Conservation (phyloP, 2,888 invertebrate genomes). For the Stenotaenia linearis region DNA sequence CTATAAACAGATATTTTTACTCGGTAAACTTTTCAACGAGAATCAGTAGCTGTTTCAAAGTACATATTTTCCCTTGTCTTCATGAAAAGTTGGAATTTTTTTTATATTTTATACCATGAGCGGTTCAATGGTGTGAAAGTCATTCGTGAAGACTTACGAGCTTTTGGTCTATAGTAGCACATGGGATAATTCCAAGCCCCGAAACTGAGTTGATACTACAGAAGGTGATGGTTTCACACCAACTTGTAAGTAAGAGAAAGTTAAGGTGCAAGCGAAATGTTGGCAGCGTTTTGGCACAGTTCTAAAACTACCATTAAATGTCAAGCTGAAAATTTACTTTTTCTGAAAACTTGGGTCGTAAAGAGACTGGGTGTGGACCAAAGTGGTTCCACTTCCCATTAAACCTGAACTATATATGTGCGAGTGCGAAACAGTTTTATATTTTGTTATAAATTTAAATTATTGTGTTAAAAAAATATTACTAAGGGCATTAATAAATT, state of each 20-base stretch:
- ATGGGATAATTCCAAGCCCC: conserved; percentile 18
- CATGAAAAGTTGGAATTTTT: neutral
- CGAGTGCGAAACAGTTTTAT: neutral
- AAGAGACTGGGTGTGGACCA: conserved; percentile 14
- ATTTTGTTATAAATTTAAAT: neutral
- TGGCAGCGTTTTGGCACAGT: conserved; percentile 12
- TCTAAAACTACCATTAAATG: conserved; percentile 22
- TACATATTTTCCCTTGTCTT: conserved; percentile 21
- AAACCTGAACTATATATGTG: neutral
- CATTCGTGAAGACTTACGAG: conserved; percentile 16
- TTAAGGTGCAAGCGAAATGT: conserved; percentile 8
- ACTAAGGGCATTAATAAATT: neutral
- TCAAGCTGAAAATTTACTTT: conserved; percentile 13
- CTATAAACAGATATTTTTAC: neutral
- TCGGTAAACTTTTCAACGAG: neutral
- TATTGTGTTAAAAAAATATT: neutral
- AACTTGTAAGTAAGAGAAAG: conserved; percentile 22
- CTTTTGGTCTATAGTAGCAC: conserved; percentile 8
- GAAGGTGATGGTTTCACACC: conserved; percentile 24
- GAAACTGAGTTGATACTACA: neutral
- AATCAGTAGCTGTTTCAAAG: neutral
- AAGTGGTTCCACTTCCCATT: conserved; percentile 13
- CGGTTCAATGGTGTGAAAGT: conserved; percentile 19
- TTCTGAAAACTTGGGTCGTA: conserved; percentile 16
- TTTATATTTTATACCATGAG: neutral